These are phyloP conservation scores for Semnornis frantzii DNA, from an alignment of 2,113 vertebrate genomes.

Conservation along the genomic window DNA sequence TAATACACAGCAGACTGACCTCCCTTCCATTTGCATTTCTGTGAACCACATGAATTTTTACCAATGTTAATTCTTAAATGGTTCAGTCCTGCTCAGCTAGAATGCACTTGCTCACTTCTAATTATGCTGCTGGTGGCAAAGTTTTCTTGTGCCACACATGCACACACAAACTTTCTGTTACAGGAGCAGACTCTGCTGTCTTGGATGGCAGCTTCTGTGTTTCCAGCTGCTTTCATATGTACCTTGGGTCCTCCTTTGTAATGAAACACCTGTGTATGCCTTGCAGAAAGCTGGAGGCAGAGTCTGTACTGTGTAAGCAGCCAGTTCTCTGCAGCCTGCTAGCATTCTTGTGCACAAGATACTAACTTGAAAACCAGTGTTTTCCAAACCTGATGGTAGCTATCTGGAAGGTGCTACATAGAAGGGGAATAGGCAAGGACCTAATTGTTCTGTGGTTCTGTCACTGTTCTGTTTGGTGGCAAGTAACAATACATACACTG, in stretches of 20 bases:
- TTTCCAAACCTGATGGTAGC: background rate
- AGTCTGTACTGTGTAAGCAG: conserved; percentile 5
- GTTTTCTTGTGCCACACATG: background rate
- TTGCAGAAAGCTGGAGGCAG: background rate
- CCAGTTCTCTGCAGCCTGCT: background rate
- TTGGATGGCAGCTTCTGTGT: background rate
- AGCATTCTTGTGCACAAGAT: background rate
- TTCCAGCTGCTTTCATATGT: background rate
- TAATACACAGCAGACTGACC: background rate
- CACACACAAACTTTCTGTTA: fast-evolving
- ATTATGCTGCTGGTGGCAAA: background rate
- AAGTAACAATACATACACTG: background rate
- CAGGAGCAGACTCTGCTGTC: background rate
- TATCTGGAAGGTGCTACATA: background rate
- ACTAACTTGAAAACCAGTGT: background rate
- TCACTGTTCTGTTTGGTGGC: background rate
- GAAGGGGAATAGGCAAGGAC: background rate
- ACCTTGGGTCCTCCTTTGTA: background rate
- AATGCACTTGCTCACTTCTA: background rate
- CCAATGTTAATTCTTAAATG: background rate
- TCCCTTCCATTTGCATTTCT: background rate
- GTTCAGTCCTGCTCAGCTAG: background rate
- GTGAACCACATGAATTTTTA: background rate
- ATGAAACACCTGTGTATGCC: conserved; percentile 15
- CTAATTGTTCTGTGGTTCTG: background rate